Evolutionary conservation across 2,888 invertebrate species (phyloP), one percentile per base, ranked within the genome.

Genomic region (Hypomecis atomaria): DNA sequence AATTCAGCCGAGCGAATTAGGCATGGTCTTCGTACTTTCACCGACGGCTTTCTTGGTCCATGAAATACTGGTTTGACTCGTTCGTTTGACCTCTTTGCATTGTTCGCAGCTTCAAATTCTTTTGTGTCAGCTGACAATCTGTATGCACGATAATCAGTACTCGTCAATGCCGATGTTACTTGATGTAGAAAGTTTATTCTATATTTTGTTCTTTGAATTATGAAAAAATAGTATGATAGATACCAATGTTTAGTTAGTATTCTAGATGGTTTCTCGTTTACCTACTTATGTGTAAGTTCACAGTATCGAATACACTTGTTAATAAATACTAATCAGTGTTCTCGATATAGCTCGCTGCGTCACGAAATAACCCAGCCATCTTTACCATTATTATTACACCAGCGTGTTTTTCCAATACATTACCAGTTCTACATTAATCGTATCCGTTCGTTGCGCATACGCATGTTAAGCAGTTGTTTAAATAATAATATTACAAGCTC

Each of bases 1-100:
- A 71, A 86, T 86, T 84, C 80, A 76, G 83, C 75, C 77, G 82
- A 80, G 77, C 79, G 84, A 87, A 87, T 90, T 88, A 87, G 87
- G 82, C 71, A 75, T 76, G 84, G 79, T 72, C 79, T 77, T 70
- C 75, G 81, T 86, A 90, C 90, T 91, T 92, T 91, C 91, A 90
- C 89, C 90, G 77, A 69, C 73, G 80, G 85, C 88, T 90, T 88
- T 89, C 89, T 85, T 90, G 78, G 78, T 77, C 78, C 77, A 76
- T 72, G 78, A 82, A 84, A 84, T 82, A 85, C 86, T 81, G 81
- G 83, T 84, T 76, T 65, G 78, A 79, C 84, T 78, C 72, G 86
- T 85, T 81, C 73, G 80, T 83, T 79, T 88, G 88, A 87, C 89
- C 89, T 88, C 85, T 71, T 83, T 74, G 76, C 74, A 85, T 86